Conservation (phyloP, 2,113 vertebrate species). For the Alethe diademata region DNA sequence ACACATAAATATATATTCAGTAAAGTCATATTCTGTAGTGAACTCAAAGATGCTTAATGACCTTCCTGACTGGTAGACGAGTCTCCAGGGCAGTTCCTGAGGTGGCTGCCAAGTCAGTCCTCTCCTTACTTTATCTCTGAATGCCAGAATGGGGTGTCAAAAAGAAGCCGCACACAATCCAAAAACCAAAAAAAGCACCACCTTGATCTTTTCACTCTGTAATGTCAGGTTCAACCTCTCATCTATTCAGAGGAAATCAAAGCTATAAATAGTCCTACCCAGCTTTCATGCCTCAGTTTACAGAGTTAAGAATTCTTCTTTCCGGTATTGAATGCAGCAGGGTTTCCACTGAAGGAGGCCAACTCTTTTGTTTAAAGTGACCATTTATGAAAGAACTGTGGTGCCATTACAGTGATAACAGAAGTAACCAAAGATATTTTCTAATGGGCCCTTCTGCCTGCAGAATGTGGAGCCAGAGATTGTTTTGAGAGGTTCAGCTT, state of each 20-base stretch:
- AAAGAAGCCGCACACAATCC: background rate
- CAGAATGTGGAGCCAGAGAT: background rate
- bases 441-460: background rate
- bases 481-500: background rate
- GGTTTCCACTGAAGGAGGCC: background rate
- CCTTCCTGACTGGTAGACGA: background rate
- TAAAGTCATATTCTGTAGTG: background rate
- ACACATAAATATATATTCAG: background rate
- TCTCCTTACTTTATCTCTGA: background rate
- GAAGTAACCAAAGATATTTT: background rate
- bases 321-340: background rate
- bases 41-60: background rate
- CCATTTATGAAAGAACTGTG: background rate
- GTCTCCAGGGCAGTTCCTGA: background rate
- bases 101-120: background rate
- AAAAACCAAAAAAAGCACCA: background rate
- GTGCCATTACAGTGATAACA: background rate
- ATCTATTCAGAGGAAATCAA: conserved; percentile 10
- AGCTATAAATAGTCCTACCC: background rate
- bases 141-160: background rate
- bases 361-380: background rate
- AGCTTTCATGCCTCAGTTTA: background rate
- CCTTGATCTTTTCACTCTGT: background rate
- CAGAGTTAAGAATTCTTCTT: background rate
- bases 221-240: background rate